These are phyloP conservation scores for Panopea generosa DNA, from an alignment of 2,888 invertebrate genomes.

Conservation along the genomic window DNA sequence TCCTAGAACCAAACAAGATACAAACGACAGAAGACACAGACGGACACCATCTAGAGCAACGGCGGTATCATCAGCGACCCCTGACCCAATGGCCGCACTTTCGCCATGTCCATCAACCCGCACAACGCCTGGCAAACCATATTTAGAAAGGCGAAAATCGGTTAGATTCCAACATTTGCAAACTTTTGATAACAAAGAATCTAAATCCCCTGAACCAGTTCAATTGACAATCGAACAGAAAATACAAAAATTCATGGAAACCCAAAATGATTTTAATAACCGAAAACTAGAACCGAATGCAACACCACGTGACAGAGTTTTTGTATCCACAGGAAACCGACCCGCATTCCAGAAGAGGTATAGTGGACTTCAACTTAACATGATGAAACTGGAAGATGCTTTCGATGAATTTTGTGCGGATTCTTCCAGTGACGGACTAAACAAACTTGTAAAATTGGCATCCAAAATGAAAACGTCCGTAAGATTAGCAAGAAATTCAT, in stretches of 20 bases:
- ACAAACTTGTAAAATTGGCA: conserved; percentile 69
- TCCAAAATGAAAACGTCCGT: conserved; percentile 70
- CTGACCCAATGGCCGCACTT: background rate
- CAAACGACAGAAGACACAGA: background rate
- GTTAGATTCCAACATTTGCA: conserved; percentile 55
- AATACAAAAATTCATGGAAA: conserved; percentile 55
- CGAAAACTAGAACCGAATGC: background rate
- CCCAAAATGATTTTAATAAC: conserved; percentile 61
- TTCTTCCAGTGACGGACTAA: conserved; percentile 61
- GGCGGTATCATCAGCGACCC: background rate
- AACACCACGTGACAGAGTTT: background rate
- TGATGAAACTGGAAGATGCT: conserved; percentile 62
- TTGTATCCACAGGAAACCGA: background rate
- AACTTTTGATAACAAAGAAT: background rate
- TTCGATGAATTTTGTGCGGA: conserved; percentile 72
- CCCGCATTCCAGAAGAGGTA: background rate
- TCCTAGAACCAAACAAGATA: conserved; percentile 6
- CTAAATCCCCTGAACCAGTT: background rate
- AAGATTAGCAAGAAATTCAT: conserved; percentile 63
- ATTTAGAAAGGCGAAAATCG: conserved; percentile 49
- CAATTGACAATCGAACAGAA: conserved; percentile 37
- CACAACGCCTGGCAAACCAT: conserved; percentile 38
- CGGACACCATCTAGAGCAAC: conserved; percentile 5
- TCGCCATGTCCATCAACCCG: conserved; percentile 18
- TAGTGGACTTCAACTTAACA: conserved; percentile 42